A percentile compares a stretch with the other conserved stretches of the same genome.
phyloP scores from a whole-genome alignment of 2,113 vertebrate genomes.

The Danionella cerebrum region DNA sequence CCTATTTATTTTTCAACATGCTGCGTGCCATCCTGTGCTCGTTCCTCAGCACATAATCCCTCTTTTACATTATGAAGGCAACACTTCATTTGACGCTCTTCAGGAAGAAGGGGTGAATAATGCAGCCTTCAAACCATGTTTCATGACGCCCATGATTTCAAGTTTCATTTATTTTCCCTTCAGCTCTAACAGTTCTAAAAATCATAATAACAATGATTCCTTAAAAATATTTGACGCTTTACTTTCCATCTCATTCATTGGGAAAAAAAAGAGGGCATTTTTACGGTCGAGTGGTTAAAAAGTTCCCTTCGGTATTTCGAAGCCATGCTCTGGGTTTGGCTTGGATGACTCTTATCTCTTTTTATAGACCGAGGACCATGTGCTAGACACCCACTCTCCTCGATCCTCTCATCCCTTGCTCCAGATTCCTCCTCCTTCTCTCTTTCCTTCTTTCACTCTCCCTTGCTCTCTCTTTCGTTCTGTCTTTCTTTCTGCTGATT shows the following conservation, averaged over 20 bases:
- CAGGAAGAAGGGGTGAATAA: not conserved
- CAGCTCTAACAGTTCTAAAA: no score
- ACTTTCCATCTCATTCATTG: not conserved
- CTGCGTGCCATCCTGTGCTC: not conserved
- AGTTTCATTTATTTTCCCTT: not conserved
- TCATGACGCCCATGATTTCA: no score
- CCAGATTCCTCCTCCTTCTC: slow-evolving; percentile 63
- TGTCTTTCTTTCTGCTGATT: not conserved
- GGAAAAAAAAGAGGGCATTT: no score
- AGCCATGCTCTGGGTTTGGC: not conserved
- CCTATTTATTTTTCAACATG: slow-evolving; percentile 32
- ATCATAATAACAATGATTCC: no score
- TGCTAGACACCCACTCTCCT: slow-evolving; percentile 34
- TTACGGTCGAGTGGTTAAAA: no score
- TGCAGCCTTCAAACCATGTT: not conserved
- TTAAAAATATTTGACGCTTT: no score
- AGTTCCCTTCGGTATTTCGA: not conserved
- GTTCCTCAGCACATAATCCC: not conserved
- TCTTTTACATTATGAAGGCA: slow-evolving; percentile 18
- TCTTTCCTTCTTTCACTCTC: not conserved
- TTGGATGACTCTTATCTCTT: slow-evolving; percentile 1
- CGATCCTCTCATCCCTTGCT: slow-evolving; percentile 7
- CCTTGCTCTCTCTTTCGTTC: not conserved
- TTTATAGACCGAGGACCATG: slow-evolving; percentile 18
- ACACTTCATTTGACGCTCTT: not conserved